A percentile compares a stretch with the other conserved stretches of the same genome.
These are phyloP conservation scores for Tyto alba DNA, from an alignment of 2,113 vertebrate genomes.

Conservation along the genomic window DNA sequence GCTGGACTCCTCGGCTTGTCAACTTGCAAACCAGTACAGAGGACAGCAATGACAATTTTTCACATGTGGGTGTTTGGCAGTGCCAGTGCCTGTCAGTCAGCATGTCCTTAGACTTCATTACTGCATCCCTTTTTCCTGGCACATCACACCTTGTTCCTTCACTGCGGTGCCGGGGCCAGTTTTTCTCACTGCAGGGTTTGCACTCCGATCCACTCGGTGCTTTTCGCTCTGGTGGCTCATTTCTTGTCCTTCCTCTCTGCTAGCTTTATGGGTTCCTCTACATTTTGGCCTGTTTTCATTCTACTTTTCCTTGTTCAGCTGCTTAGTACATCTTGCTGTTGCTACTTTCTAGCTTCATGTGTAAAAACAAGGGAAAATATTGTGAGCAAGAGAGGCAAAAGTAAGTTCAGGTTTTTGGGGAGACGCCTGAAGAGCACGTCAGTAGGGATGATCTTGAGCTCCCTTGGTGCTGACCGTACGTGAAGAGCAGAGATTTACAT, in stretches of 20 bases:
- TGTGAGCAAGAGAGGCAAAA: not conserved
- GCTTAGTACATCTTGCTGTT: not conserved
- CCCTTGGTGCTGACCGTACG: not conserved
- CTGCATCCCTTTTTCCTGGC: conserved; percentile 40
- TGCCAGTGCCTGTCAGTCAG: not conserved
- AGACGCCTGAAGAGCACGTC: not conserved
- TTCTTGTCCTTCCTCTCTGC: not conserved
- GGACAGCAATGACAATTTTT: not conserved
- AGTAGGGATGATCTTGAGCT: not conserved
- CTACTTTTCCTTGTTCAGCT: not conserved
- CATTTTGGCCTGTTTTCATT: not conserved
- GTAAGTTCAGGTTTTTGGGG: not conserved
- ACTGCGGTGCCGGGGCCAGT: not conserved
- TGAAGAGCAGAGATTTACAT: not conserved
- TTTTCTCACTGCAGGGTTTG: not conserved
- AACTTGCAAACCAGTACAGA: not conserved
- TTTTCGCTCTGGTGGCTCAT: not conserved
- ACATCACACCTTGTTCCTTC: not conserved
- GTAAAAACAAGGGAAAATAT: not conserved
- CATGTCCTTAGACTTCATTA: not conserved
- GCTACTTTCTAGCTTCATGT: not conserved
- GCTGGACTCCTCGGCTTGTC: not conserved
- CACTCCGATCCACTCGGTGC: accelerated
- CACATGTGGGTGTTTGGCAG: not conserved
- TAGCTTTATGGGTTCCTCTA: not conserved